Evolutionary conservation across 2,888 invertebrate species (phyloP).

Genomic region (Cataglyphis rosenhaueri): DNA sequence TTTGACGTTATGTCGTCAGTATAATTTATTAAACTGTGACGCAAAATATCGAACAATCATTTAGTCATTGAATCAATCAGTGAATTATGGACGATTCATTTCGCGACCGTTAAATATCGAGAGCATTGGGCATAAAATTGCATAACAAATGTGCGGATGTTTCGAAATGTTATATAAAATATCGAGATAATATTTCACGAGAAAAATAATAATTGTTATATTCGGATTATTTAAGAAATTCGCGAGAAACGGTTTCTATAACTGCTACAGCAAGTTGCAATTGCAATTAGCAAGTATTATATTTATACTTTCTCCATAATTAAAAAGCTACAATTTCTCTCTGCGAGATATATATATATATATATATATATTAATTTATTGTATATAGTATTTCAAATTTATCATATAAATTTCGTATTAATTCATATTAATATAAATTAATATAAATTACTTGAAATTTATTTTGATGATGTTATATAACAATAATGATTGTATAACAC

Average conservation of each 20-base stretch:
- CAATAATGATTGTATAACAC: not conserved
- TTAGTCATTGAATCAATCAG: not conserved
- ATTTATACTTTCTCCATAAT: not conserved
- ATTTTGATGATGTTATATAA: not conserved
- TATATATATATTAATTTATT: not conserved
- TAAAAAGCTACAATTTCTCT: not conserved
- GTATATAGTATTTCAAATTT: not conserved
- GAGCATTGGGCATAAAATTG: slow-evolving; percentile 12
- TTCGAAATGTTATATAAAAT: not conserved
- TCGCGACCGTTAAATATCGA: slow-evolving; percentile 11
- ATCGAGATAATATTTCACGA: not conserved
- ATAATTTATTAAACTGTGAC: slow-evolving; percentile 73
- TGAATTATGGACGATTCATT: slow-evolving; percentile 2
- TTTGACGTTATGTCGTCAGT: slow-evolving; percentile 56
- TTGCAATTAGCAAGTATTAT: not conserved
- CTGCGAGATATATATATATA: not conserved
- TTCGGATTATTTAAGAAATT: not conserved
- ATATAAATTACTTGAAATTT: not conserved
- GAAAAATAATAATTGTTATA: not conserved
- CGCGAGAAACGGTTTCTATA: not conserved
- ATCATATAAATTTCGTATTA: not conserved
- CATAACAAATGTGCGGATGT: not conserved
- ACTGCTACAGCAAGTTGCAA: not conserved
- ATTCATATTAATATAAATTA: not conserved
- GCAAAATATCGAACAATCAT: slow-evolving; percentile 54